A percentile compares a stretch with the other conserved stretches of the same genome.
Conservation (phyloP, 1,140 invertebrate genomes). For the Sycophila sp. region DNA sequence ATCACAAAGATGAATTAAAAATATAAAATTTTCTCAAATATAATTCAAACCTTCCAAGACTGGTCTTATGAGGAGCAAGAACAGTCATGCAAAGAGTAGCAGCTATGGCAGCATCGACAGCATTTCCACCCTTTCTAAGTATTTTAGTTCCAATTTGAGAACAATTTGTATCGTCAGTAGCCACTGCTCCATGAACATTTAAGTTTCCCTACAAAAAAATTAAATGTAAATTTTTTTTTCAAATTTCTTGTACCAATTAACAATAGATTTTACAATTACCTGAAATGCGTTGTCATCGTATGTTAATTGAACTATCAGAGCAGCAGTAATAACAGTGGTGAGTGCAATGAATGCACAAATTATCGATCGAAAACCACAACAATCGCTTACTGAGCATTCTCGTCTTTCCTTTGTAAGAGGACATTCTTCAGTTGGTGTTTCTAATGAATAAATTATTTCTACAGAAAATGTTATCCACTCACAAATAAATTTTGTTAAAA, state of each 20-base stretch:
- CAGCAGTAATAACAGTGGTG: slow-evolving; percentile 73
- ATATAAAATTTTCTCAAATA: slow-evolving; percentile 10
- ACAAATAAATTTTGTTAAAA: not conserved
- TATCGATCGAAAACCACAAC: slow-evolving; percentile 65
- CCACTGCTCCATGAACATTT: slow-evolving; percentile 78
- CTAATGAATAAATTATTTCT: slow-evolving; percentile 36
- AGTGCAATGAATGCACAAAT: slow-evolving; percentile 66
- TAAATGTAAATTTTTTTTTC: slow-evolving; percentile 7
- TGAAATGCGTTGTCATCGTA: slow-evolving; percentile 71
- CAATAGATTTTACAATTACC: slow-evolving; percentile 54
- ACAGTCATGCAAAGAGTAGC: slow-evolving; percentile 76
- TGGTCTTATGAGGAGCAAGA: slow-evolving; percentile 74
- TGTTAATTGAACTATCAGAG: slow-evolving; percentile 74
- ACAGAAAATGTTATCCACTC: not conserved
- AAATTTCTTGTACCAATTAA: slow-evolving; percentile 10
- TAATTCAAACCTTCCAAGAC: slow-evolving; percentile 72
- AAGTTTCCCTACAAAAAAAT: slow-evolving; percentile 41
- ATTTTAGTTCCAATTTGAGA: slow-evolving; percentile 76
- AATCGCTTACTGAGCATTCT: slow-evolving; percentile 50
- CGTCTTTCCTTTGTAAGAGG: slow-evolving; percentile 56
- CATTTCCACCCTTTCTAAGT: slow-evolving; percentile 74
- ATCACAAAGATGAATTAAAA: not conserved
- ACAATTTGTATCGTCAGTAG: slow-evolving; percentile 76
- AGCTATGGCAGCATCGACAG: slow-evolving; percentile 76
- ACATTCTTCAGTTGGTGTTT: slow-evolving; percentile 57